A percentile compares a stretch with the other conserved stretches of the same genome.
Conservation (phyloP, 2,888 invertebrate species). For the Ashinkailepas kermadecensis region DNA sequence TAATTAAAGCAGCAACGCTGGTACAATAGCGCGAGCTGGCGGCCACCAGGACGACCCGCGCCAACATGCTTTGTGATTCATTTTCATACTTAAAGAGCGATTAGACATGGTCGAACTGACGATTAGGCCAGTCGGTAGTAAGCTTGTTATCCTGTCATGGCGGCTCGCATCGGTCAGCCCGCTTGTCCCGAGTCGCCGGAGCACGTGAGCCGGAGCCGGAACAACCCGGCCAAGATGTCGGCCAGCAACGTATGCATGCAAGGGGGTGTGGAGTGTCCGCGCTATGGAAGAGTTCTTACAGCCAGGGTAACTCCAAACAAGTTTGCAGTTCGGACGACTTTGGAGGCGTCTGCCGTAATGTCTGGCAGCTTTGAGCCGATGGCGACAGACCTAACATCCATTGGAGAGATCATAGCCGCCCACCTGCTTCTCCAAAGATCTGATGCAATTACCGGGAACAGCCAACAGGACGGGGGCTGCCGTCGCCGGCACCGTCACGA, state of each 20-base stretch:
- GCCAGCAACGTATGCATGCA: too few relatives aligned
- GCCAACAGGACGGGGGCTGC: too few relatives aligned
- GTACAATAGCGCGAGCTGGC: not conserved
- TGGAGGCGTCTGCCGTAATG: not conserved
- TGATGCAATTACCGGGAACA: not conserved
- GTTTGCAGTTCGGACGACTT: not conserved
- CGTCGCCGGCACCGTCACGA: too few relatives aligned
- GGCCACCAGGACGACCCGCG: not conserved
- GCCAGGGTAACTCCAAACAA: too few relatives aligned
- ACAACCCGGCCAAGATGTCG: too few relatives aligned
- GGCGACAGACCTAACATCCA: not conserved
- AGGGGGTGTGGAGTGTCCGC: too few relatives aligned
- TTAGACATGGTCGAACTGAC: slow-evolving; percentile 5
- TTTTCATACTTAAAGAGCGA: slow-evolving; percentile 7
- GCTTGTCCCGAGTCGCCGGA: not conserved
- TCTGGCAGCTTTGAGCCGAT: too few relatives aligned
- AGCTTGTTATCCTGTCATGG: slow-evolving; percentile 1
- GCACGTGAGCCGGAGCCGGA: not conserved
- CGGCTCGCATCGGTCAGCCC: not conserved
- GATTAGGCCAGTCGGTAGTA: not conserved
- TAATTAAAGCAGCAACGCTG: slow-evolving; percentile 17
- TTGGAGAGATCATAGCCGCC: not conserved
- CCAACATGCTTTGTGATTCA: not conserved
- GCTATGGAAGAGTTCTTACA: too few relatives aligned
- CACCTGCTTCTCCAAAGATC: not conserved